Evolutionary conservation across 1,140 invertebrate genomes (phyloP).

Genomic region (Drosophila ananassae): DNA sequence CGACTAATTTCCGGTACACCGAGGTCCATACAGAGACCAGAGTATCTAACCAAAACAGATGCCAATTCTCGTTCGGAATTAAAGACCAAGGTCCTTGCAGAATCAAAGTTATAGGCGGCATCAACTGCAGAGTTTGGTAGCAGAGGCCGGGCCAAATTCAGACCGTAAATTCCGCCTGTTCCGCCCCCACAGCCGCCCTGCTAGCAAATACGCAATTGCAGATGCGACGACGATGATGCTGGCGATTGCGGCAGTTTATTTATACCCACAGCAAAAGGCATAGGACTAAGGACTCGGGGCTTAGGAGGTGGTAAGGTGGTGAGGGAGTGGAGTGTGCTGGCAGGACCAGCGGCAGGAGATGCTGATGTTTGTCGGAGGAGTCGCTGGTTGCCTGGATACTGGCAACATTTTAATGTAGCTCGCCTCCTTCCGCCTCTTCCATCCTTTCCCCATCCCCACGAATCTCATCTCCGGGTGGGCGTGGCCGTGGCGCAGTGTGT

Average conservation of each 20-base stretch:
- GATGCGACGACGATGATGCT: slow-evolving; percentile 78
- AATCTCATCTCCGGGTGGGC: slow-evolving; percentile 53
- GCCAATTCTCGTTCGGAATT: slow-evolving; percentile 27
- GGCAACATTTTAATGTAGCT: slow-evolving; percentile 78
- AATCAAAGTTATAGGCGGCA: slow-evolving; percentile 30
- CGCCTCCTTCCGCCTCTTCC: slow-evolving; percentile 12
- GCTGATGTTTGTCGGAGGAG: slow-evolving; percentile 13
- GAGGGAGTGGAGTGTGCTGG: background rate
- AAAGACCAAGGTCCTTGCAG: slow-evolving; percentile 30
- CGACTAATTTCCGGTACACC: slow-evolving; percentile 39
- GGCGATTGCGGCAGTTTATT: slow-evolving; percentile 80
- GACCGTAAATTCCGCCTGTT: slow-evolving; percentile 37
- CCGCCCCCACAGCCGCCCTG: slow-evolving; percentile 44
- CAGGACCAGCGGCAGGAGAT: slow-evolving; percentile 14
- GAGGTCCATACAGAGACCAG: slow-evolving; percentile 1
- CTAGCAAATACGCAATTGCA: slow-evolving; percentile 75
- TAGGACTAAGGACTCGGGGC: slow-evolving; percentile 11
- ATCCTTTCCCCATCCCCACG: slow-evolving; percentile 14
- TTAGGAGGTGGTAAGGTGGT: background rate
- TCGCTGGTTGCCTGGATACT: slow-evolving; percentile 23
- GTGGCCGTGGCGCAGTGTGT: slow-evolving; percentile 42
- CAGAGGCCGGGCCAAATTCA: slow-evolving; percentile 27
- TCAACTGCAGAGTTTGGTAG: slow-evolving; percentile 23
- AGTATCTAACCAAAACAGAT: slow-evolving; percentile 10
- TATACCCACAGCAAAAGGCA: slow-evolving; percentile 52